Evolutionary conservation across 92 coral and sea anemone genomes (phyloP), one percentile per base, ranked within the genome.

Genomic region (Porites evermanni): DNA sequence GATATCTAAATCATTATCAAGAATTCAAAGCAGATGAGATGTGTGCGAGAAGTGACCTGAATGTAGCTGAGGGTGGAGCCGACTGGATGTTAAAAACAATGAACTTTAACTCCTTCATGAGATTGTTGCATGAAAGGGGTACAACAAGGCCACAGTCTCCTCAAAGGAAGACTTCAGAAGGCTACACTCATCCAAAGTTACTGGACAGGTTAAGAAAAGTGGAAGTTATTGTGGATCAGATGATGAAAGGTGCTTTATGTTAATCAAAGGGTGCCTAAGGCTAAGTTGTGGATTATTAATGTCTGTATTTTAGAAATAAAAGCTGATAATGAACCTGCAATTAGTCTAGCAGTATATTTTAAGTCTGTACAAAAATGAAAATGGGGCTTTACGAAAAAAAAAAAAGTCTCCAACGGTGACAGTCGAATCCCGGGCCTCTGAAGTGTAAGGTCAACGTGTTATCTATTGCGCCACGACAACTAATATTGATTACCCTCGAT

Each of bases 11-110:
- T 50, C 92, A 93, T 74, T 72, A 79, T 65, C 95, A 89, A 69
- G 99, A 97, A 76, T 95, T 89, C 85, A 84, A 74, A 64, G 99
- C 99, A 4, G 99, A 97, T 64, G 90, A 89, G 66, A 77, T 58
- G 51, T 93, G 94, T 66, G 99, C 98, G 12, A 91, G 84, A 64
- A 84, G 89, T 58, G 98, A 93, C 53, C 32, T 90, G 12, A 81
- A 66, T 26, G 85, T 88, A 69, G 94, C 96, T 3, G 32, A 83
- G 8, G 99, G 99, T 29, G 99, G 99, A 2, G 88, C 93, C 12
- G 95, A 91, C 74, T 90, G 91, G 77, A 88, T 91, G 71, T 76
- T 96, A 1, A 96, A 96, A 78, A 88, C 89, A 47, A 75, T 93
- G 70, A 88, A 79, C 59, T 89, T 95, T 29, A 90, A 95, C 63